phyloP scores from a whole-genome alignment of 2,797 vertebrate species.

The Graptemys geographica region DNA sequence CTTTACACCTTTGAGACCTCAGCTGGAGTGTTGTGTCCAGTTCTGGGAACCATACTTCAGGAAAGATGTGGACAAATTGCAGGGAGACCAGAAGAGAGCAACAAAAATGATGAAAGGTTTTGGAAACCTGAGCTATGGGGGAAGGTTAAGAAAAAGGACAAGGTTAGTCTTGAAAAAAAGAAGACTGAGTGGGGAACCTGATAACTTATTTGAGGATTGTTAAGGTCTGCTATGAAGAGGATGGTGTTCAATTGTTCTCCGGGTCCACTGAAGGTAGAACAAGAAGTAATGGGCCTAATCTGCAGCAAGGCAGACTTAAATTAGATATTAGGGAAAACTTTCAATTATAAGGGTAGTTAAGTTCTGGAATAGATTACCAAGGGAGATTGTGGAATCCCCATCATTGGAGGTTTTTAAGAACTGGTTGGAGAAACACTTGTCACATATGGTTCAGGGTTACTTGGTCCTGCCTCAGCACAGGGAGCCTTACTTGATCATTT shows the following conservation, averaged over 20 bases:
- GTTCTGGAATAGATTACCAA: too few relatives aligned
- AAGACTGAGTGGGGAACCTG: not conserved
- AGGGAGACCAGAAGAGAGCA: not conserved
- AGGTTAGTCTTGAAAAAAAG: not conserved
- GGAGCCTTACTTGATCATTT: not conserved
- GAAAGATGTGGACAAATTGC: not conserved
- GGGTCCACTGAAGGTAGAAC: not conserved
- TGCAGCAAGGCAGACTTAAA: not conserved
- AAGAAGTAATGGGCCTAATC: not conserved
- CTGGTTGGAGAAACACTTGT: not conserved
- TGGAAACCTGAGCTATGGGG: not conserved
- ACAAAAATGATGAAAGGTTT: not conserved
- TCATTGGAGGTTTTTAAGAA: not conserved
- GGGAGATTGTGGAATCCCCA: not conserved
- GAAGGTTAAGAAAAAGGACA: not conserved
- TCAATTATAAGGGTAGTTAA: too few relatives aligned
- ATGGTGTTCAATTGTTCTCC: not conserved
- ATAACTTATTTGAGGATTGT: not conserved
- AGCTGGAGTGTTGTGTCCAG: not conserved
- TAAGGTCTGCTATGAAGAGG: not conserved
- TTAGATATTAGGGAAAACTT: too few relatives aligned
- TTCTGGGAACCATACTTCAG: not conserved
- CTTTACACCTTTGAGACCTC: not conserved
- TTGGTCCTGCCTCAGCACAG: not conserved
- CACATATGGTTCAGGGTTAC: not conserved